Conservation (phyloP, 2,113 vertebrate genomes). For the Colossoma macropomum region DNA sequence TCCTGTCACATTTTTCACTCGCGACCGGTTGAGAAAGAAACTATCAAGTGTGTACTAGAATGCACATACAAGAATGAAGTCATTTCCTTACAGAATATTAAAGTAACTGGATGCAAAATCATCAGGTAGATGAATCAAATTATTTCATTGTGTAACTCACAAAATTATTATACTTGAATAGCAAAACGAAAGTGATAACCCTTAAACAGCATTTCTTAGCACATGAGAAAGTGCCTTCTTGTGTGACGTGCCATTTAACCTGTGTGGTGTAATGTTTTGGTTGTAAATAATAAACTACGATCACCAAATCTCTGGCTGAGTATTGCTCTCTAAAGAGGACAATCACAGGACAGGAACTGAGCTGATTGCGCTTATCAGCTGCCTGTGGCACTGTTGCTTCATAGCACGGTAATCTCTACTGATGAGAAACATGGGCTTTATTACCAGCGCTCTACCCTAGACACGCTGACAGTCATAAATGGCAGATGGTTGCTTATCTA, state of each 20-base stretch:
- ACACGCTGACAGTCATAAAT: slow-evolving; percentile 6
- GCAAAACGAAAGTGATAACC: too few relatives aligned
- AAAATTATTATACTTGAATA: too few relatives aligned
- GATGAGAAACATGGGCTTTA: background rate
- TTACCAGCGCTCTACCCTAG: background rate
- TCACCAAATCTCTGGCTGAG: slow-evolving; percentile 9
- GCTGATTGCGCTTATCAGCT: background rate
- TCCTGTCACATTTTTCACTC: too few relatives aligned
- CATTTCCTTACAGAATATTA: too few relatives aligned
- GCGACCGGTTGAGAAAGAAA: too few relatives aligned
- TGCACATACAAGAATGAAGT: too few relatives aligned
- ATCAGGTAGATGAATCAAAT: too few relatives aligned
- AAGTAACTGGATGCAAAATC: too few relatives aligned
- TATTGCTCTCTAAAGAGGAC: slow-evolving; percentile 1
- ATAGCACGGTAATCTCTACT: background rate
- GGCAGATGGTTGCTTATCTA: slow-evolving; percentile 25
- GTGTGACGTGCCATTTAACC: background rate
- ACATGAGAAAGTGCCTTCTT: too few relatives aligned
- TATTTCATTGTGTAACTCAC: too few relatives aligned
- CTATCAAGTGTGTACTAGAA: too few relatives aligned
- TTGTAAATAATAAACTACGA: background rate
- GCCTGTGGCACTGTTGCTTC: background rate
- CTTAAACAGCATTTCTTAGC: background rate
- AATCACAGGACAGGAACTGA: background rate
- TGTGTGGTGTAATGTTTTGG: background rate